phyloP scores from a whole-genome alignment of 2,797 vertebrate genomes.

The Podargus strigoides region DNA sequence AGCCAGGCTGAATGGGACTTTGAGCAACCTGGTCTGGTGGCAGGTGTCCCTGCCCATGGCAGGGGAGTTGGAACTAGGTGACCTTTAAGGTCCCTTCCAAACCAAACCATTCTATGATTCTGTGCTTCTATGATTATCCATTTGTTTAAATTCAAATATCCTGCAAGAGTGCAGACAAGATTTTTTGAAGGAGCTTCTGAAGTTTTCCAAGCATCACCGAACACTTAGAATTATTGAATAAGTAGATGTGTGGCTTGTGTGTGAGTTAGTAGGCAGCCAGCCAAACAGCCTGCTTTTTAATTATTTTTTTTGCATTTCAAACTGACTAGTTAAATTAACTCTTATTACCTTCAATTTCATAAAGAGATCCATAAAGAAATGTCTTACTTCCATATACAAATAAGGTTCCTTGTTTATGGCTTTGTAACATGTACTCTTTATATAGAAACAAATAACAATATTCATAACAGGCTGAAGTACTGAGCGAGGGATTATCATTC shows the following conservation, averaged over 20 bases:
- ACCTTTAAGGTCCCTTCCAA: too few relatives aligned
- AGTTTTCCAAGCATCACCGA: neutral
- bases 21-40: too few relatives aligned
- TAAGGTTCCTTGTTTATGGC: neutral
- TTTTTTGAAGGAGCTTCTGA: neutral
- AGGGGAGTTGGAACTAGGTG: too few relatives aligned
- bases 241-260: neutral
- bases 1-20: too few relatives aligned
- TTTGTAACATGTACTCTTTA: neutral
- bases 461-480: neutral
- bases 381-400: neutral
- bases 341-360: neutral
- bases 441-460: neutral
- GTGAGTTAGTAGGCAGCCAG: neutral
- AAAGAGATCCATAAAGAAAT: neutral
- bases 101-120: too few relatives aligned
- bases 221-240: neutral
- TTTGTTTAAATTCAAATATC: neutral
- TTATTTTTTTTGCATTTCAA: neutral
- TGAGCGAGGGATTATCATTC: neutral
- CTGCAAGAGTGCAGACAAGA: neutral
- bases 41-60: too few relatives aligned
- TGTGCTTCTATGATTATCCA: too few relatives aligned
- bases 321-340: neutral
- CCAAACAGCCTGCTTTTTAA: neutral